Base-by-base conservation (phyloP, 2,113 vertebrate species). In the Dicrurus megarhynchus region DNA sequence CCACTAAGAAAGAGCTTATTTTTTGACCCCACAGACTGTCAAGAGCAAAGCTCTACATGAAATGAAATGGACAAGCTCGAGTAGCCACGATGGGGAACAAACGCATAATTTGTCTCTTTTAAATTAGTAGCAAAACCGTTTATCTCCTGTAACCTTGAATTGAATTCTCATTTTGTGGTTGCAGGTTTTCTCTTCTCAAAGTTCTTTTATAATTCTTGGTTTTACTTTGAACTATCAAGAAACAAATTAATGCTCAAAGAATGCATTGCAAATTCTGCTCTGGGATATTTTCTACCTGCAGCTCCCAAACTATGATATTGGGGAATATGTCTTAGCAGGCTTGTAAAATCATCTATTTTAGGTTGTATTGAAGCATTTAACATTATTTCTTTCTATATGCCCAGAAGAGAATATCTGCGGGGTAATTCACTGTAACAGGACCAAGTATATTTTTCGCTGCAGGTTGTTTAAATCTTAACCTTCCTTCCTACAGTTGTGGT, bases 151-250 rank as follows among this genome's bases (percentile, higher is more conserved):
- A 87, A 67, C 74, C 69, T 93, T 94, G 76, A 68, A 53, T 1
- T 77, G 61, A 79, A 87, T 91, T 88, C 35, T 74, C 37, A 67
- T 87, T 90, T 85, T 41, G 60, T 82, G 57, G 57, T 80, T 85
- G 55, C 57, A 88, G 53, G 44, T 78, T 89, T 93, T 87, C 44
- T 86, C 50, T 76, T 96, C 68, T 60, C 56, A 30, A 39, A 61
- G 14, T 57, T 70, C 5, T 63, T 91, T 93, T 89, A 24, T 75
- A 50, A 84, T 81, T 78, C 47, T 81, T 56, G n/a, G 10, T 71
- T 93, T 88, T 82, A 64, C 89, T 90, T 93, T 87, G 87, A 94
- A 71, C 56, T 64, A 60, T 90, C 55, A 87, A 94, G 71, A 88
- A 90, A 47, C 24, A 93, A 93, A 92, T 94, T 73, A 76, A 42